These are phyloP conservation scores for Sialis lutaria DNA, from an alignment of 2,888 invertebrate genomes.

Conservation along the genomic window DNA sequence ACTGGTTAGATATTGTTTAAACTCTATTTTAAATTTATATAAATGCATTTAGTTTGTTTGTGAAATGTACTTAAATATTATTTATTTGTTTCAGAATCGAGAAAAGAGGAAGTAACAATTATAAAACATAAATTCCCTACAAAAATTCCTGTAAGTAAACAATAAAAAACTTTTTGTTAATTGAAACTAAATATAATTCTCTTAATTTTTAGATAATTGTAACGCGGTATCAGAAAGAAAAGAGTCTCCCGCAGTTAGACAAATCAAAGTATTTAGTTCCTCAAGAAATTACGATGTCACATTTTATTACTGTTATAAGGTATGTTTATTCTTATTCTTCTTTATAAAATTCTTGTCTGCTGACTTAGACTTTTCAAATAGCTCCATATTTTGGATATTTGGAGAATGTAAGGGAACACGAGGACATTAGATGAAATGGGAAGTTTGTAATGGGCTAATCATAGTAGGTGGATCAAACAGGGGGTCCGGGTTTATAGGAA, in stretches of 20 bases:
- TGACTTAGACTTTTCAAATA: too few species aligned
- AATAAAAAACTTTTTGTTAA: slow-evolving; percentile 2
- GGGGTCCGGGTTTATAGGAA: too few species aligned
- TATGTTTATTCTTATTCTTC: too few species aligned
- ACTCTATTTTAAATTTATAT: too few species aligned
- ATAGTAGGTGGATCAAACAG: too few species aligned
- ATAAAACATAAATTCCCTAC: slow-evolving; percentile 61
- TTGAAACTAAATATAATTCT: not conserved
- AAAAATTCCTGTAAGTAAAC: slow-evolving; percentile 56
- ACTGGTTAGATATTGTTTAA: too few species aligned
- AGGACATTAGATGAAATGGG: too few species aligned
- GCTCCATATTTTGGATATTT: too few species aligned
- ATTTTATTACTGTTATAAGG: slow-evolving; percentile 74
- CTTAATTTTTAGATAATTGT: slow-evolving; percentile 52
- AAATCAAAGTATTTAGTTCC: slow-evolving; percentile 80
- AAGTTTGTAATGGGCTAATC: too few species aligned
- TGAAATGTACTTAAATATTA: not conserved
- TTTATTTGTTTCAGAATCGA: slow-evolving; percentile 32
- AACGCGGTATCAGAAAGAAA: slow-evolving; percentile 65
- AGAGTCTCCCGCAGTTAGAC: slow-evolving; percentile 54
- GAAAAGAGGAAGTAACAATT: slow-evolving; percentile 63
- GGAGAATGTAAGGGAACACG: too few species aligned
- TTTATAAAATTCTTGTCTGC: too few species aligned
- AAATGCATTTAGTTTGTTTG: too few species aligned
- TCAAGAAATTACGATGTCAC: slow-evolving; percentile 77